Evolutionary conservation across 2,888 invertebrate species (phyloP).

Genomic region (Lepidocyrtinus sp.): DNA sequence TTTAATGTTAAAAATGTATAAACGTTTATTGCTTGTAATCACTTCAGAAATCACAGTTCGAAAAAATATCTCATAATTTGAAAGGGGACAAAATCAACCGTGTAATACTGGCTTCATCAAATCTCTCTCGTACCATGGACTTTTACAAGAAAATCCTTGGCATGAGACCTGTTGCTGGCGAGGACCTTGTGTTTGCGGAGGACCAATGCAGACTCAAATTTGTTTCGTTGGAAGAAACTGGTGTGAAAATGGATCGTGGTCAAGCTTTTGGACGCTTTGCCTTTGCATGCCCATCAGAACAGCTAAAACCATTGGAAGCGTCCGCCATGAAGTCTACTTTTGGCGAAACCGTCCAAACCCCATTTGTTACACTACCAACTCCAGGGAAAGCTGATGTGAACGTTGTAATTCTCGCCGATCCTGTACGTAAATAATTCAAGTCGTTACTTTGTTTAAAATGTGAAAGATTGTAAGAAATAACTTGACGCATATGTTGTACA

Average conservation of each 20-base stretch:
- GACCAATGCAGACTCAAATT: slow-evolving; percentile 37
- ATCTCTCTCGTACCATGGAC: slow-evolving; percentile 82
- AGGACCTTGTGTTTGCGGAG: slow-evolving; percentile 70
- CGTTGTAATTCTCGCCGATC: slow-evolving; percentile 97
- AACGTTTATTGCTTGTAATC: background rate
- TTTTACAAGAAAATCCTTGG: slow-evolving; percentile 89
- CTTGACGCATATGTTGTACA: too few species aligned
- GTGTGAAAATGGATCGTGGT: slow-evolving; percentile 82
- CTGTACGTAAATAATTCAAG: slow-evolving; percentile 78
- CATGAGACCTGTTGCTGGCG: slow-evolving; percentile 80
- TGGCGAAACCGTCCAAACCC: slow-evolving; percentile 84
- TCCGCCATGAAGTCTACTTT: slow-evolving; percentile 79
- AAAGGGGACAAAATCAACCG: slow-evolving; percentile 42
- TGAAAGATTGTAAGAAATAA: too few species aligned
- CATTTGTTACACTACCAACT: slow-evolving; percentile 92
- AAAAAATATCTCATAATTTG: slow-evolving; percentile 1
- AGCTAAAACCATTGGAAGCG: slow-evolving; percentile 84
- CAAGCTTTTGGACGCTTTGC: slow-evolving; percentile 96
- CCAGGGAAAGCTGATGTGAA: slow-evolving; percentile 97
- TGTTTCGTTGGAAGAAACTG: slow-evolving; percentile 75
- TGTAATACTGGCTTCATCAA: slow-evolving; percentile 84
- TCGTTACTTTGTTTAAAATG: too few species aligned
- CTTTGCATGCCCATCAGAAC: slow-evolving; percentile 86
- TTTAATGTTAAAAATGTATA: background rate
- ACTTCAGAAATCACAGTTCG: background rate